Conservation (phyloP, 2,113 vertebrate species). For the Mustelus asterias region DNA sequence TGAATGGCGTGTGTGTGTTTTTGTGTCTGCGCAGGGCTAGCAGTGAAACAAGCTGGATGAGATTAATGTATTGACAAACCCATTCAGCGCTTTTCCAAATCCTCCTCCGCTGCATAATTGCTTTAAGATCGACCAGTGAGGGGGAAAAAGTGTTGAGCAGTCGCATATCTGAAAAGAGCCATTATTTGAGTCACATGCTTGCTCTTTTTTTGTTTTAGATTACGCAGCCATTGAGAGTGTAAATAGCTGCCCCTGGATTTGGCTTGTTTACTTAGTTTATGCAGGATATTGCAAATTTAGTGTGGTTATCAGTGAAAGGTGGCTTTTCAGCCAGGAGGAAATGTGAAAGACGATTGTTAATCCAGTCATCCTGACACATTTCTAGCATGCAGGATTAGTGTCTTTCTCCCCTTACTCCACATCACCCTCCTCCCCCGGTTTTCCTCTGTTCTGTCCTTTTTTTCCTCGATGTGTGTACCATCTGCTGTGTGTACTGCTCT, state of each 20-base stretch:
- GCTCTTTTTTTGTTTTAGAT: neutral
- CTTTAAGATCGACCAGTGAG: neutral
- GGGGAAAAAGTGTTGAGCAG: conserved; percentile 7
- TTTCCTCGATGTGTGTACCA: no score
- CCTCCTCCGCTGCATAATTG: neutral
- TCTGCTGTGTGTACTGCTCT: neutral
- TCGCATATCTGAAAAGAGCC: conserved; percentile 7
- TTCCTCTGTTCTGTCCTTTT: neutral
- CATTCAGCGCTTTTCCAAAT: neutral
- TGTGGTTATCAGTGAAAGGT: neutral
- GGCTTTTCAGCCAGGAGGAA: neutral
- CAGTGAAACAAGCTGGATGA: neutral
- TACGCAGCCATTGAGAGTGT: neutral
- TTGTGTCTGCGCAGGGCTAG: neutral
- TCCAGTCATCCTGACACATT: neutral
- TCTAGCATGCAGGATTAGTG: neutral
- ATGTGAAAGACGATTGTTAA: neutral
- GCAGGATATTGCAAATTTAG: neutral
- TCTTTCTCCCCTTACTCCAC: neutral
- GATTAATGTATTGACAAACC: neutral
- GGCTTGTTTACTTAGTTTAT: neutral
- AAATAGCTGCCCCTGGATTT: neutral
- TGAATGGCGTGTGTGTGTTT: neutral
- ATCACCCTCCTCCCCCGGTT: no score
- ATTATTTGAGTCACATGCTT: neutral